These are phyloP conservation scores for Rhea americana DNA, from an alignment of 2,113 vertebrate genomes.

Conservation along the genomic window DNA sequence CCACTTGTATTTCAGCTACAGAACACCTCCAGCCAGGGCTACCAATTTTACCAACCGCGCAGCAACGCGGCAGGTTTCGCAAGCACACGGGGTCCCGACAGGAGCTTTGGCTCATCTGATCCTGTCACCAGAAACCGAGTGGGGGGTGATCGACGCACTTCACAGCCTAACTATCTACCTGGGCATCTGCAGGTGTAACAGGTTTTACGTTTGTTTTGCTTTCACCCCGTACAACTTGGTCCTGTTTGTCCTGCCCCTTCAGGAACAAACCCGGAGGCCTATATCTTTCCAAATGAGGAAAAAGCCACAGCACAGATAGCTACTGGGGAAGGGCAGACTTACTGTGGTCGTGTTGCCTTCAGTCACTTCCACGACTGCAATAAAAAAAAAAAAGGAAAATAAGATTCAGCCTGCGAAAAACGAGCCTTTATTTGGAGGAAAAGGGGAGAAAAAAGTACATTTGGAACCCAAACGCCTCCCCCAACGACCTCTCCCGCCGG, in stretches of 20 bases:
- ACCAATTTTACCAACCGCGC: accelerated
- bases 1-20: accelerated
- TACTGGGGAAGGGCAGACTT: conserved; percentile 47
- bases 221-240: not conserved
- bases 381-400: conserved; percentile 35
- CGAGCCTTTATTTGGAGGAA: not conserved
- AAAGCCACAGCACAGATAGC: not conserved
- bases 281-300: not conserved
- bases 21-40: not conserved
- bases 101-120: not conserved
- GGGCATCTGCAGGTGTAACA: accelerated
- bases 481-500: not conserved
- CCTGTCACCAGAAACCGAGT: not conserved
- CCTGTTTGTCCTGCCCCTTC: not conserved
- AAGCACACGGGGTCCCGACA: accelerated
- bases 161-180: accelerated
- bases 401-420: not conserved
- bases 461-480: not conserved
- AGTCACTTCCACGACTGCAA: conserved; percentile 76
- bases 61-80: accelerated
- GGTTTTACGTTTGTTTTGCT: not conserved
- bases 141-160: accelerated
- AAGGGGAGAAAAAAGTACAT: not conserved
- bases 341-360: conserved; percentile 80
- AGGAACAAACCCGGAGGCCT: not conserved